These are phyloP conservation scores for Rousettus madagascariensis DNA, from an alignment of 2,797 vertebrate genomes.

Conservation along the genomic window DNA sequence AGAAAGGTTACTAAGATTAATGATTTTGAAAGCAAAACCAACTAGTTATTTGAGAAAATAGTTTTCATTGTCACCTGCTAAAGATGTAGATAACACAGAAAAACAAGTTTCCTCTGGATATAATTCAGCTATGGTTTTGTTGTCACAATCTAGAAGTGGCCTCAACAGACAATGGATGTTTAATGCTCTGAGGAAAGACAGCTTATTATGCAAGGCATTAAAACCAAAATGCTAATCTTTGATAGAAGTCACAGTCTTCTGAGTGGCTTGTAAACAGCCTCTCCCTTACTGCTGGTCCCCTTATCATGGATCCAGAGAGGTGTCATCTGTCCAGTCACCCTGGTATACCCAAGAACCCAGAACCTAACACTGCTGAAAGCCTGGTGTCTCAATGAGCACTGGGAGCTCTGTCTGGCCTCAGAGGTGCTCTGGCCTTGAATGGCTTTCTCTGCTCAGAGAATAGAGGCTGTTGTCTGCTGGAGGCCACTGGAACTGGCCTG, in stretches of 20 bases:
- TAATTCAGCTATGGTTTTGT: neutral
- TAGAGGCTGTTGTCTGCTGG: neutral
- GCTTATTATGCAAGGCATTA: neutral
- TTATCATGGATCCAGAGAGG: neutral
- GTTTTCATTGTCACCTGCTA: neutral
- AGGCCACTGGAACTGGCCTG: fast-evolving
- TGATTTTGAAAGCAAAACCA: conserved; percentile 7
- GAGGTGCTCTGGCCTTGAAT: too few species aligned
- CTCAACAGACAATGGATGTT: neutral
- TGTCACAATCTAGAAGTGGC: neutral
- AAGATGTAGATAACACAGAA: neutral
- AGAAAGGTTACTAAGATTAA: neutral
- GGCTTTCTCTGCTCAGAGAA: neutral
- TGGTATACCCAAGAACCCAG: neutral
- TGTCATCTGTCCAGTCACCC: neutral
- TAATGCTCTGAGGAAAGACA: neutral
- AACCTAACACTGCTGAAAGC: neutral
- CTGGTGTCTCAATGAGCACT: neutral
- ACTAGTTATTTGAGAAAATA: neutral
- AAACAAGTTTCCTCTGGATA: neutral
- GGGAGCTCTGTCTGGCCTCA: neutral
- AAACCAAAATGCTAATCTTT: neutral
- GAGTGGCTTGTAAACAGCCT: neutral
- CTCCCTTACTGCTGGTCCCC: neutral
- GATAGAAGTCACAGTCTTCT: neutral